Evolutionary conservation across 1,140 invertebrate species (phyloP).

Genomic region (Euwallacea fornicatus): DNA sequence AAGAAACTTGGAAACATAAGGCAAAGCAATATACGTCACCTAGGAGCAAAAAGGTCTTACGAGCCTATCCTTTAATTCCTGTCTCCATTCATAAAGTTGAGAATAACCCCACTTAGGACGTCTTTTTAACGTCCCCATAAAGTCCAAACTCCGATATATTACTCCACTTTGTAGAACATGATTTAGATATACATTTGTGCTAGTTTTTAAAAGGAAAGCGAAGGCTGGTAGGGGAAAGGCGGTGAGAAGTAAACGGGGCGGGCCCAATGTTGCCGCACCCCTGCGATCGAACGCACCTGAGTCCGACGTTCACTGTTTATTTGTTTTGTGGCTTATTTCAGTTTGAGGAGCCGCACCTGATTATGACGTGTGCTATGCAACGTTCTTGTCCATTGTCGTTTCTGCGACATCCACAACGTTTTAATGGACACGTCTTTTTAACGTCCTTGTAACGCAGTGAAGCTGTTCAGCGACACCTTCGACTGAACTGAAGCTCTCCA

Average conservation of each 20-base stretch:
- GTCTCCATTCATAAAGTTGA: constrained; percentile 12
- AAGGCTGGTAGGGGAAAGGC: constrained; percentile 42
- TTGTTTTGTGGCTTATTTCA: constrained; percentile 41
- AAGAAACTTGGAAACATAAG: too few relatives aligned
- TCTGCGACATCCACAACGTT: constrained; percentile 1
- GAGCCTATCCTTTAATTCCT: not conserved
- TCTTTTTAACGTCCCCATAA: constrained; percentile 28
- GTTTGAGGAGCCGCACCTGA: constrained; percentile 38
- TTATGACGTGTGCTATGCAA: constrained; percentile 31
- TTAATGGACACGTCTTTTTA: constrained; percentile 1
- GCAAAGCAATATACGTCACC: too few relatives aligned
- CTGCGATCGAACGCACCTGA: constrained; percentile 48
- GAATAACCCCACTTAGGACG: constrained; percentile 3
- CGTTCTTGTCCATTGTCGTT: constrained; percentile 5
- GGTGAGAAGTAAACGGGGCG: constrained; percentile 44
- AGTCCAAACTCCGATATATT: constrained; percentile 26
- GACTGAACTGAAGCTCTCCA: too few relatives aligned
- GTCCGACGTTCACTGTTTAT: constrained; percentile 37
- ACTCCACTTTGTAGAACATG: constrained; percentile 38
- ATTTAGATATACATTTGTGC: constrained; percentile 43
- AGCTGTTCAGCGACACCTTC: too few relatives aligned
- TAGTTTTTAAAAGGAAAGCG: constrained; percentile 45
- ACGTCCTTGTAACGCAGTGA: too few relatives aligned
- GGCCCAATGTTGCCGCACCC: constrained; percentile 45
- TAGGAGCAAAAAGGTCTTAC: too few relatives aligned